Evolutionary conservation across 2,113 vertebrate genomes (phyloP), one percentile per base, ranked within the genome.

Genomic region (Chrysochloris asiatica): DNA sequence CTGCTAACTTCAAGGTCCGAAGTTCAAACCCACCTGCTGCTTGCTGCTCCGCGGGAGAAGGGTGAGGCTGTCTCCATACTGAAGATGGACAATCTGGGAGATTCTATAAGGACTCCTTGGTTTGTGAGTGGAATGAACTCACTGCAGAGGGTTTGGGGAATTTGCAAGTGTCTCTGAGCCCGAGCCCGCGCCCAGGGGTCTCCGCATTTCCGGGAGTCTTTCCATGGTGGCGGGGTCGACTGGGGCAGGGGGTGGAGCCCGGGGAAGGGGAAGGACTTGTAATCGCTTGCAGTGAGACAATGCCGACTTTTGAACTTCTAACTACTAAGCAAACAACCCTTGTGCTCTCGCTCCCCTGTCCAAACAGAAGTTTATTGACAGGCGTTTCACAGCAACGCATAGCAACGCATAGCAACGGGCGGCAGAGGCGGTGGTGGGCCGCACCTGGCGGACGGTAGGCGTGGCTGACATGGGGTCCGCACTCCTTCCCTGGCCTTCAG

Each of bases 221-320:
- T 80, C 28, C 21, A 41, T 17, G 2, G 52, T 19, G 65, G 36
- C 59, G 36, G 45, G 38, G 0, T 17, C 28, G n/a, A n/a, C 13
- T 65, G 24, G 65, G 83, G 33, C 1, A 5, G 9, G 12, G 19
- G 76, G 52, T 11, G 47, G 21, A 79, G 76, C 33, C 92, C 22
- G 36, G 67, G 71, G 65, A 50, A 92, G 61, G 86, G 92, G 96
- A 96, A 95, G 96, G 93, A 96, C 96, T 95, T 96, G 96, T 92
- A 94, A 97, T 97, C 96, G 28, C 92, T 96, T 93, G 96, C 98
- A 95, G 97, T 61, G 86, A 97, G 98, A 98, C 98, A 98, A 98
- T 98, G 98, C 96, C 97, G 98, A 98, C 98, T 98, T 98, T 98
- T 98, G 98, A 98, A 98, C 98, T 98, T 98, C 96, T 97, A 97